Evolutionary conservation across 2,797 vertebrate species (phyloP), one percentile per base, ranked within the genome.

Genomic region (Cynodonichthys magdalenae): DNA sequence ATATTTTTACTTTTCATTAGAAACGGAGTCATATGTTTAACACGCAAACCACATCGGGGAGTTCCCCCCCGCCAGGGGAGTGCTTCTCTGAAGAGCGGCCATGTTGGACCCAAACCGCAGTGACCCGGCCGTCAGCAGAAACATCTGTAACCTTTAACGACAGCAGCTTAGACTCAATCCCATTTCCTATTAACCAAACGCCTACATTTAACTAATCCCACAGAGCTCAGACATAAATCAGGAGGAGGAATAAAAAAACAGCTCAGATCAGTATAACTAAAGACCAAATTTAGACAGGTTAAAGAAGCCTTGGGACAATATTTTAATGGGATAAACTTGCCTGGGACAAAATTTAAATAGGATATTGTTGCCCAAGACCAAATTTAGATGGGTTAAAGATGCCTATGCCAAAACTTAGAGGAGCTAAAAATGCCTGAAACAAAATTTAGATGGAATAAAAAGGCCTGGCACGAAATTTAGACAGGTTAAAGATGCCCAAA

Each of bases 81-180:
- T 17, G 15, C 47, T n/a, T 70, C 48, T 18, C 9, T 36, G 45
- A 57, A 52, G 51, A 58, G 51, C 69, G 60, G 64, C 69, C 41
- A 53, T 6, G 44, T 31, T 69, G 66, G 65, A 73, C 50, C 60
- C 34, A 54, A 71, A 77, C 64, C 53, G 46, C 48, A 31, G 20
- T 19, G 63, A 70, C 60, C 70, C 64, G 17, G 0, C 19, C 64
- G 29, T 57, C 31, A 2, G 9, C 59, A 72, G 63, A 73, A 82
- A 69, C 79, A 79, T 66, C 63, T 78, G 75, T 47, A 6, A n/a
- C 36, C 45, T 60, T 59, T 42, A 20, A 3, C 63, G 56, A 47
- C 11, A 18, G 46, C 20, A 53, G 53, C 27, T 73, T 29, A 27
- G 48, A 47, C 39, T 52, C 47, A 31, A 47, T 47, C 44, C 56